These are phyloP conservation scores for Chaetorhynchus papuensis DNA, from an alignment of 2,113 vertebrate species.

Conservation along the genomic window DNA sequence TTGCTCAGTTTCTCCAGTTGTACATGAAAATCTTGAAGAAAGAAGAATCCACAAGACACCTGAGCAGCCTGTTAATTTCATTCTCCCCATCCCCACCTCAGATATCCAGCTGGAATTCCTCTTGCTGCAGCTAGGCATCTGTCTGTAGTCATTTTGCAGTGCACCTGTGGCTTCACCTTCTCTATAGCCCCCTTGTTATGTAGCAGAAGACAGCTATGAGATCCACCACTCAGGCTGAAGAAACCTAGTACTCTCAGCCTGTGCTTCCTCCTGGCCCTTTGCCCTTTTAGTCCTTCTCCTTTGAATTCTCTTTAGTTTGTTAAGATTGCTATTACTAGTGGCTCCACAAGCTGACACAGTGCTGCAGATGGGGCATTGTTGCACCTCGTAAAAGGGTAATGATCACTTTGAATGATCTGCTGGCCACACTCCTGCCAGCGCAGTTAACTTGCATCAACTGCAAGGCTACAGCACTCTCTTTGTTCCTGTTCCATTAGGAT, in stretches of 20 bases:
- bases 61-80: not conserved
- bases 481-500: not conserved
- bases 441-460: not conserved
- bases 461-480: not conserved
- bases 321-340: not conserved
- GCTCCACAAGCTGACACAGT: not conserved
- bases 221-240: not conserved
- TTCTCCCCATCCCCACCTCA: not conserved
- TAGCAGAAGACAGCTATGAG: not conserved
- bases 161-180: not conserved
- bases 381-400: rapidly evolving
- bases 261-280: not conserved
- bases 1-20: not conserved
- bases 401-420: not conserved
- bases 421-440: not conserved
- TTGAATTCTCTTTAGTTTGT: not conserved
- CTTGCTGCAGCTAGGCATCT: not conserved
- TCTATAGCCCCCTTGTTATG: not conserved
- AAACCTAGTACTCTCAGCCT: not conserved
- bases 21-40: not conserved
- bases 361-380: not conserved
- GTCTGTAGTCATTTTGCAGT: not conserved
- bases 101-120: not conserved
- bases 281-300: not conserved
- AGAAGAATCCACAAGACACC: not conserved